Evolutionary conservation across 1,140 invertebrate species (phyloP).

Genomic region (Diachasmimorpha longicaudata): DNA sequence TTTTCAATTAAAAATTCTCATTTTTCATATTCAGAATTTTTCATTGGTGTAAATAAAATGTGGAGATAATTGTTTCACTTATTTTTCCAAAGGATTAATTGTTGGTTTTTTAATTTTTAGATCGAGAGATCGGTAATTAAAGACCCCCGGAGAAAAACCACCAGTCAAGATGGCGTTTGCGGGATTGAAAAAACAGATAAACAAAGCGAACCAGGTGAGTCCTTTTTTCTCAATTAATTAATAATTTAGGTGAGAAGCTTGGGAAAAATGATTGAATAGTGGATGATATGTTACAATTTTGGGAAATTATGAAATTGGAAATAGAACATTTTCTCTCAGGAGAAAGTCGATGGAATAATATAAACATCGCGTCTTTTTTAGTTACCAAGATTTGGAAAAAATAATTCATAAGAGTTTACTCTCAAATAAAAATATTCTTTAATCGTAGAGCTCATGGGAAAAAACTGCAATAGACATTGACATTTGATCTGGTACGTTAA

Average conservation of each 20-base stretch:
- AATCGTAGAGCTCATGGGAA: background rate
- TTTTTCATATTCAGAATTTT: background rate
- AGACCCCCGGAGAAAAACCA: background rate
- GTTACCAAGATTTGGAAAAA: no score
- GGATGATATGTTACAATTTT: no score
- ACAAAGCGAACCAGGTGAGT: conserved; percentile 96
- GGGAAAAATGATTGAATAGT: no score
- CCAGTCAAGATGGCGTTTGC: conserved; percentile 88
- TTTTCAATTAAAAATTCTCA: background rate
- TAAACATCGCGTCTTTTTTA: no score
- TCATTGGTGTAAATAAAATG: no score
- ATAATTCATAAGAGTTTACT: no score
- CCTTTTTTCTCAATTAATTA: background rate
- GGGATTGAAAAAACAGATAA: conserved; percentile 97
- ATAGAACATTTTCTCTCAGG: no score
- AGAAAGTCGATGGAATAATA: no score
- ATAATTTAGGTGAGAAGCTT: background rate
- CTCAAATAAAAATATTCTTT: background rate
- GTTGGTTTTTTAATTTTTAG: conserved; percentile 9
- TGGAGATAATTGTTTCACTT: no score
- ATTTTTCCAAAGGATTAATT: background rate
- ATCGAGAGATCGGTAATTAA: background rate
- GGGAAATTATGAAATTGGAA: no score
- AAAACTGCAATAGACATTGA: background rate
- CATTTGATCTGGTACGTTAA: no score